Conservation (phyloP, 1,140 invertebrate genomes). For the Drosophila nigromelanica region DNA sequence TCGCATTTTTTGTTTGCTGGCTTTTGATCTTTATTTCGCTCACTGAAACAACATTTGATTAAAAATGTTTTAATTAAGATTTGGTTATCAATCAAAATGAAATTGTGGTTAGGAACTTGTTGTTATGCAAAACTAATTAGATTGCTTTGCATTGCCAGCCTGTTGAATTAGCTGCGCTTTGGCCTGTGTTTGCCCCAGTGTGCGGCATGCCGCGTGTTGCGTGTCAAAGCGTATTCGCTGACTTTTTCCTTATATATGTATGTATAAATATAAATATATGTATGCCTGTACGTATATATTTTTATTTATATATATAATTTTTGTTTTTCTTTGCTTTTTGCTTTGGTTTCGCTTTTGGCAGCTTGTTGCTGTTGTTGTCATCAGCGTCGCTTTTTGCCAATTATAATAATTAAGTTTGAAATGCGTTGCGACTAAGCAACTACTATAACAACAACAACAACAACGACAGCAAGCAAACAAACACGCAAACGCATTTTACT, state of each 20-base stretch:
- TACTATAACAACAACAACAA: conserved; percentile 55
- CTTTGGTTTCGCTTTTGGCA: conserved; percentile 32
- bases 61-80: neutral
- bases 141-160: neutral
- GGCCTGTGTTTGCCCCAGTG: conserved; percentile 35
- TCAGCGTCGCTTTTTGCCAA: conserved; percentile 68
- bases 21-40: conserved; percentile 23
- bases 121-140: conserved; percentile 14
- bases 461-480: conserved; percentile 36
- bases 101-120: conserved; percentile 11
- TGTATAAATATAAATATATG: neutral
- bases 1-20: neutral
- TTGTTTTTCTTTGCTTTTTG: neutral
- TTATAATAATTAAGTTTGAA: conserved; percentile 80
- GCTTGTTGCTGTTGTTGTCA: conserved; percentile 32
- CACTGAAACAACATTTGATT: neutral
- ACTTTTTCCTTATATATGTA: neutral
- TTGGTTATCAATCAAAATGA: conserved; percentile 9
- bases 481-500: conserved; percentile 77
- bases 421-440: conserved; percentile 77
- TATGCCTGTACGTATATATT: neutral
- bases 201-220: conserved; percentile 42
- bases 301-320: neutral
- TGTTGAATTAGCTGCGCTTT: conserved; percentile 34
- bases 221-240: conserved; percentile 43